Percentiles rank a stretch among this genome's conserved stretches.
These are phyloP conservation scores for Scelioninae gen. 2 DNA, from an alignment of 2,888 invertebrate species.

Conservation along the genomic window DNA sequence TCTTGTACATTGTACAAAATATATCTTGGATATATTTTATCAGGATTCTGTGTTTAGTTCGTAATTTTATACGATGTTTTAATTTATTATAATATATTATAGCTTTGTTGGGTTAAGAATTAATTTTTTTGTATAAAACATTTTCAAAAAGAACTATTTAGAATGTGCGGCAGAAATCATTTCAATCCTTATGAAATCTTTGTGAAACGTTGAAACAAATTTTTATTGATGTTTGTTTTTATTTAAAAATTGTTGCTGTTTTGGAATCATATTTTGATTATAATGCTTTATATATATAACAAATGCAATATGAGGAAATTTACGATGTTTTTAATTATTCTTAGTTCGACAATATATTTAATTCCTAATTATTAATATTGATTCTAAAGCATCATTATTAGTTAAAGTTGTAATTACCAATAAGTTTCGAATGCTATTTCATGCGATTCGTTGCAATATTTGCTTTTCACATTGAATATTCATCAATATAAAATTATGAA, in stretches of 20 bases:
- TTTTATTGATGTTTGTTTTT: not conserved
- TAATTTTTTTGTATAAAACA: not conserved
- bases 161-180: too few species aligned
- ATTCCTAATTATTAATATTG: not conserved
- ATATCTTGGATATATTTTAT: constrained; percentile 39
- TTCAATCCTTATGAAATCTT: too few species aligned
- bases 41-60: constrained; percentile 22
- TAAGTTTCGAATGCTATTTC: constrained; percentile 29
- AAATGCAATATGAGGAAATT: too few species aligned
- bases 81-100: not conserved
- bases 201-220: not conserved
- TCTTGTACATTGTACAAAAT: too few species aligned
- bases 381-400: not conserved
- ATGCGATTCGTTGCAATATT: constrained; percentile 21
- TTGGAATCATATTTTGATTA: not conserved
- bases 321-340: too few species aligned
- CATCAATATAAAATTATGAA: constrained; percentile 15
- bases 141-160: too few species aligned
- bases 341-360: too few species aligned
- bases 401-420: constrained; percentile 3
- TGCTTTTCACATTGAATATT: constrained; percentile 31
- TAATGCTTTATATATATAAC: too few species aligned
- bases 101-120: too few species aligned
- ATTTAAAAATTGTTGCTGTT: not conserved
- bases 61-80: constrained; percentile 2